These are phyloP conservation scores for Diploscapter pachys DNA, from an alignment of 1,140 invertebrate genomes.

Conservation along the genomic window DNA sequence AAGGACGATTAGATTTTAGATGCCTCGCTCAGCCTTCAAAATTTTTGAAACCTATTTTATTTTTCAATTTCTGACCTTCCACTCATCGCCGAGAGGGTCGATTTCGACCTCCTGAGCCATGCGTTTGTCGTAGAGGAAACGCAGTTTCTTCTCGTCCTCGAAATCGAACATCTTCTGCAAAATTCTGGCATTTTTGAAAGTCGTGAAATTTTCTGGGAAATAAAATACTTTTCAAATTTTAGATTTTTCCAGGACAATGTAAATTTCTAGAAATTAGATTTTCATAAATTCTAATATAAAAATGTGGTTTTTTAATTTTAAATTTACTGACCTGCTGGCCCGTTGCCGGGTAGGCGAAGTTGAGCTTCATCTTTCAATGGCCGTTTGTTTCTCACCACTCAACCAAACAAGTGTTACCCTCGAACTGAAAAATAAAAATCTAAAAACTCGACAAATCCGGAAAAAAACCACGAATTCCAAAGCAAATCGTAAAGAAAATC, in stretches of 20 bases:
- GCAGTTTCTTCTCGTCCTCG: conserved; percentile 92
- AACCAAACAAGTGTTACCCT: too few relatives aligned
- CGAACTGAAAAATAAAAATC: too few relatives aligned
- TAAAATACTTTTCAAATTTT: too few relatives aligned
- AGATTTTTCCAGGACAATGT: too few relatives aligned
- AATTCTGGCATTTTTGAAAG: too few relatives aligned
- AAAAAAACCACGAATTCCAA: too few relatives aligned
- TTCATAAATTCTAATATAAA: too few relatives aligned
- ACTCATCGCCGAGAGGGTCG: conserved; percentile 91
- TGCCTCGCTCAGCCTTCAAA: neutral
- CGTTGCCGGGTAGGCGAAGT: conserved; percentile 94
- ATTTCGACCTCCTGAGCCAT: conserved; percentile 94
- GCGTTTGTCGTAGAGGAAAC: conserved; percentile 96
- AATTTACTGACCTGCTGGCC: conserved; percentile 67
- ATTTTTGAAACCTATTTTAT: neutral
- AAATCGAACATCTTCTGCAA: conserved; percentile 92
- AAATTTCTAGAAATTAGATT: too few relatives aligned
- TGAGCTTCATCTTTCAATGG: conserved; percentile 70
- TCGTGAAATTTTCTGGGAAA: too few relatives aligned
- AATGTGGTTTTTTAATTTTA: too few relatives aligned
- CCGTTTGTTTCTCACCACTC: neutral
- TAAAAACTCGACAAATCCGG: too few relatives aligned
- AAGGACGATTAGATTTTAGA: neutral
- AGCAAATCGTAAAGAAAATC: too few relatives aligned
- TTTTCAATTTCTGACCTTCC: conserved; percentile 68